Evolutionary conservation across 1,140 invertebrate genomes (phyloP).

Genomic region (Macrosteles quadrilineatus): DNA sequence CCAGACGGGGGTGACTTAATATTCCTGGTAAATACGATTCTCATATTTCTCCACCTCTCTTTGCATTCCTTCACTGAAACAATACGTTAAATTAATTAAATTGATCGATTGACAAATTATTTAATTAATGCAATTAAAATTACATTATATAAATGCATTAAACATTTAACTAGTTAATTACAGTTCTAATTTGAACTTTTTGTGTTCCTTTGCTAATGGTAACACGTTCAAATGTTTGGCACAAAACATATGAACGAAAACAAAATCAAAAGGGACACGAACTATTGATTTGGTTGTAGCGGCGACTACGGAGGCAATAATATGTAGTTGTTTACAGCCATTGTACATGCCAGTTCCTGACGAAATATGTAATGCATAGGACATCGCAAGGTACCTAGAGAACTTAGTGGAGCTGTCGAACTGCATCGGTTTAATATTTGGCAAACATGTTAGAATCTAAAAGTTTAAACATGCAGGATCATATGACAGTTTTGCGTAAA

Average conservation of each 20-base stretch:
- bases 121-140: no score
- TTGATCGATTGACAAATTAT: neutral
- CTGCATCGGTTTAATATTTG: constrained; percentile 51
- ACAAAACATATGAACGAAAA: no score
- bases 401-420: constrained; percentile 44
- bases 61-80: constrained; percentile 23
- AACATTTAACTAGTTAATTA: constrained; percentile 20
- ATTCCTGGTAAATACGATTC: constrained; percentile 24
- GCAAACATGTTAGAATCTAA: constrained; percentile 47
- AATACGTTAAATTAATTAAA: constrained; percentile 10
- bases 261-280: constrained; percentile 3
- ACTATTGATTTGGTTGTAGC: constrained; percentile 26
- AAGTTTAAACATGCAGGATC: constrained; percentile 38
- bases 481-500: constrained; percentile 49
- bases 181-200: constrained; percentile 10
- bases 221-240: constrained; percentile 23
- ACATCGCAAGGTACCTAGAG: constrained; percentile 25
- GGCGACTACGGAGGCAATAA: constrained; percentile 7
- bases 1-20: constrained; percentile 27
- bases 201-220: constrained; percentile 23
- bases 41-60: constrained; percentile 29
- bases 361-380: constrained; percentile 23
- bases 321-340: constrained; percentile 36
- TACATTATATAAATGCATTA: neutral
- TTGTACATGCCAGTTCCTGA: constrained; percentile 38